Evolutionary conservation across 2,797 vertebrate species (phyloP).

Genomic region (Dryobates pubescens): DNA sequence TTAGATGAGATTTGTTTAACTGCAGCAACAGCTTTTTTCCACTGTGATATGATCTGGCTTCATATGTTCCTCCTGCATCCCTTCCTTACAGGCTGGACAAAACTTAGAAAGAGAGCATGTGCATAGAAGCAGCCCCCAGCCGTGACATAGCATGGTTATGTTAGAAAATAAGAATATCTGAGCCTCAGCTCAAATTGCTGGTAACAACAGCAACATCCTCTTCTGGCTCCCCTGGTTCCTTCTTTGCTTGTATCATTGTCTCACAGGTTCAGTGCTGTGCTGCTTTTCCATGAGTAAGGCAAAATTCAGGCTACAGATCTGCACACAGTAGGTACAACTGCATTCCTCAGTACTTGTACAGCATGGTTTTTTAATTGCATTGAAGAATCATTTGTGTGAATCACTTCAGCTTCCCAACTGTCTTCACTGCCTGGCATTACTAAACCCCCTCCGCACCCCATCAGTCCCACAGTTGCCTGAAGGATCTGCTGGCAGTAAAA

Average conservation of each 20-base stretch:
- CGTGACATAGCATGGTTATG: background rate
- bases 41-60: background rate
- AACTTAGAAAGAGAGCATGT: background rate
- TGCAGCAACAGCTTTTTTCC: background rate
- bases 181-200: background rate
- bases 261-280: background rate
- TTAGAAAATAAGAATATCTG: background rate
- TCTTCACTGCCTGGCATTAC: background rate
- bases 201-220: rapidly evolving
- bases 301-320: background rate
- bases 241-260: background rate
- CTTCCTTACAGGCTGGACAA: background rate
- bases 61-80: background rate
- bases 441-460: background rate
- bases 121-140: background rate
- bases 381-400: background rate
- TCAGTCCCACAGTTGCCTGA: background rate
- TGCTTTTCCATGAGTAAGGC: background rate
- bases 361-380: rapidly evolving
- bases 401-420: background rate
- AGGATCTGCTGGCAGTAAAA: background rate
- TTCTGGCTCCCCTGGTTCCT: background rate
- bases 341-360: background rate
- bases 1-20: background rate
- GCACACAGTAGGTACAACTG: background rate